phyloP scores from a whole-genome alignment of 64 coral and sea anemone genomes.

The Porites australiensis region DNA sequence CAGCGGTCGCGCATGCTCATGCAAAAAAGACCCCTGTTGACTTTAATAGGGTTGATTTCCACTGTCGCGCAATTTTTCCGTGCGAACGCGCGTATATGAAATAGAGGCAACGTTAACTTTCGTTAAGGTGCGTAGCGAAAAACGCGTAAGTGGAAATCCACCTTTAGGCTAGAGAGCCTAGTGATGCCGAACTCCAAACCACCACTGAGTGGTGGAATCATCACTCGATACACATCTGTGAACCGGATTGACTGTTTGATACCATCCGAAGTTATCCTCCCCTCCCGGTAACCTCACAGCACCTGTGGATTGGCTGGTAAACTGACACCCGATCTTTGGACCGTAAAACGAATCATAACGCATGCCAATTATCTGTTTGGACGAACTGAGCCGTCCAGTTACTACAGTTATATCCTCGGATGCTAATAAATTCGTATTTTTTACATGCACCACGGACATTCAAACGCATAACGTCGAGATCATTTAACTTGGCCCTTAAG shows the following conservation, averaged over 20 bases:
- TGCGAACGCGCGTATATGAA: no score
- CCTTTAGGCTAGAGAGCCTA: no score
- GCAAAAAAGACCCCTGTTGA: no score
- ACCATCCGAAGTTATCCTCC: constrained; percentile 61
- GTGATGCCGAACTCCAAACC: constrained; percentile 10
- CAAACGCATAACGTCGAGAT: constrained; percentile 29
- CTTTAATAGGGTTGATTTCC: no score
- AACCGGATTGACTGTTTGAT: neutral
- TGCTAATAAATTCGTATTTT: constrained; percentile 55
- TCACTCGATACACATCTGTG: constrained; percentile 48
- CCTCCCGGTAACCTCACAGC: neutral
- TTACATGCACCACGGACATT: neutral
- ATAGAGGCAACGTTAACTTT: no score
- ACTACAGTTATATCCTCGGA: constrained; percentile 39
- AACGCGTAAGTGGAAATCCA: no score
- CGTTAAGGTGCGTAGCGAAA: no score
- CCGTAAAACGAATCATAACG: constrained; percentile 43
- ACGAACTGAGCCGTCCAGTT: constrained; percentile 22
- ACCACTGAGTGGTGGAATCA: constrained; percentile 69
- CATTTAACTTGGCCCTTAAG: constrained; percentile 35
- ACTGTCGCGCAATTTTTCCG: no score
- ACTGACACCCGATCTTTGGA: neutral
- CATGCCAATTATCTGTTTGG: neutral
- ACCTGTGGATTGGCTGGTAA: constrained; percentile 8
- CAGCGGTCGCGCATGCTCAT: no score